Evolutionary conservation across 2,113 vertebrate species (phyloP).

Genomic region (Xiphophorus hellerii): DNA sequence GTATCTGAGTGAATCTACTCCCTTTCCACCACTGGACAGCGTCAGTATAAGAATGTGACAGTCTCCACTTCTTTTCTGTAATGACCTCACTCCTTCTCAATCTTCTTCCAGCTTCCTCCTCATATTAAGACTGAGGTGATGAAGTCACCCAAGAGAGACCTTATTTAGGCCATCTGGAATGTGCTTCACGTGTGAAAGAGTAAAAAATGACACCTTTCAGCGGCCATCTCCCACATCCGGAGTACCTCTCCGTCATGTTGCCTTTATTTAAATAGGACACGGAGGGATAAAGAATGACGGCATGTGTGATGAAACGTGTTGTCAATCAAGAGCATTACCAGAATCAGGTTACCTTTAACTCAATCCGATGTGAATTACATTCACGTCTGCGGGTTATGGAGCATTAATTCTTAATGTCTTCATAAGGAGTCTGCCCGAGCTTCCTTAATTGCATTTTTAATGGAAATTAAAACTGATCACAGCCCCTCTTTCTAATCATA

Average conservation of each 20-base stretch:
- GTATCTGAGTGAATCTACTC: not conserved
- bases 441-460: conserved; percentile 50
- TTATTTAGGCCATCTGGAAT: conserved; percentile 47
- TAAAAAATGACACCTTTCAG: conserved; percentile 44
- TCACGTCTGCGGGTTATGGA: conserved; percentile 38
- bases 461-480: conserved; percentile 28
- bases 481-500: conserved; percentile 25
- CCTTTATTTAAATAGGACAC: conserved; percentile 43
- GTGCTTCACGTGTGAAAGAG: conserved; percentile 48
- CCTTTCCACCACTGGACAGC: not conserved
- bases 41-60: conserved; percentile 13
- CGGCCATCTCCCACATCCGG: conserved; percentile 10
- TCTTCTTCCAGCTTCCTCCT: conserved; percentile 9
- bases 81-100: conserved; percentile 17
- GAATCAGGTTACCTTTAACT: conserved; percentile 43
- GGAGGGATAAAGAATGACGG: conserved; percentile 38
- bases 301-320: conserved; percentile 42
- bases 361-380: conserved; percentile 43
- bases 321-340: conserved; percentile 25
- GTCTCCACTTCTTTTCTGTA: conserved; percentile 27
- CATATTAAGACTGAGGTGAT: conserved; percentile 55
- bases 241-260: conserved; percentile 16
- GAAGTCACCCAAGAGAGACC: conserved; percentile 47
- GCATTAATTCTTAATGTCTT: conserved; percentile 47
- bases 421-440: conserved; percentile 15